Evolutionary conservation across 2,113 vertebrate species (phyloP).

Genomic region (Rhagologus leucostigma): DNA sequence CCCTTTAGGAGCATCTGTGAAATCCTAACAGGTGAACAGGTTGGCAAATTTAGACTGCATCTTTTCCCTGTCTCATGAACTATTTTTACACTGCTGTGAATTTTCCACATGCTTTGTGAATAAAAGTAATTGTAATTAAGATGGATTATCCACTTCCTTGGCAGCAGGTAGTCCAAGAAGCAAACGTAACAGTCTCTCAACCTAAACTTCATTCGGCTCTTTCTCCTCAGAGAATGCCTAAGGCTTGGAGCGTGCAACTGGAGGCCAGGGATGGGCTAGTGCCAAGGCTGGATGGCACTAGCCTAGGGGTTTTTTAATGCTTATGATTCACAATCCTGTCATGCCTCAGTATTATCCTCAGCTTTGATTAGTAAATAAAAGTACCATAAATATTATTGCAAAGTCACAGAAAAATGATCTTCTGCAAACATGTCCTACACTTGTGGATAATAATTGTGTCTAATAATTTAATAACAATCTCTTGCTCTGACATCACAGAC

Average conservation of each 20-base stretch:
- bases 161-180: not conserved
- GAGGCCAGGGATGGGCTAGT: not conserved
- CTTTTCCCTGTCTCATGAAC: not conserved
- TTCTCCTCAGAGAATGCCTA: not conserved
- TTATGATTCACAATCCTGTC: not conserved
- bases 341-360: not conserved
- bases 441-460: not conserved
- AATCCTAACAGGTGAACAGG: not conserved
- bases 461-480: not conserved
- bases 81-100: not conserved
- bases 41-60: not conserved
- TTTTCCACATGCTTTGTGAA: not conserved
- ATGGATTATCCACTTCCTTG: not conserved
- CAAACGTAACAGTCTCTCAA: not conserved
- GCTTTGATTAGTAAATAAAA: not conserved
- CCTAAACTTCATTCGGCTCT: not conserved
- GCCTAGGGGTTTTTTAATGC: not conserved
- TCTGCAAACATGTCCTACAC: not conserved
- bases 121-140: conserved; percentile 1
- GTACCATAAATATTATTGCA: not conserved
- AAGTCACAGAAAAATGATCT: not conserved
- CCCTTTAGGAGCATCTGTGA: not conserved
- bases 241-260: not conserved
- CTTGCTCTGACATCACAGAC: not conserved
- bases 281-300: not conserved